Evolutionary conservation across 2,888 invertebrate genomes (phyloP).

Genomic region (Coenonympha glycerion): DNA sequence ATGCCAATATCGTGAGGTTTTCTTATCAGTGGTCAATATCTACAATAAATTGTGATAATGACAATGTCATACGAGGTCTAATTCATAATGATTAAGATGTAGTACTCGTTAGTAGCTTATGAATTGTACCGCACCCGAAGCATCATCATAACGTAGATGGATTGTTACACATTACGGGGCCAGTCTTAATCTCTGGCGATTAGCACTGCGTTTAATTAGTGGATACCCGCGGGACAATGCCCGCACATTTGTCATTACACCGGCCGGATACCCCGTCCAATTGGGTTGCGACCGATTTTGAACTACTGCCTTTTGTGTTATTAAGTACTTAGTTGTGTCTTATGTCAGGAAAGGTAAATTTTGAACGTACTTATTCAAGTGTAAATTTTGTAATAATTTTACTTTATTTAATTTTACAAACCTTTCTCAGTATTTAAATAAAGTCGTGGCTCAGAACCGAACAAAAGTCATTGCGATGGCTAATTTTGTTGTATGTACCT

Average conservation of each 20-base stretch:
- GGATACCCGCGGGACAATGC: slow-evolving; percentile 54
- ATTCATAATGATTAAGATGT: no score
- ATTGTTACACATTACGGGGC: slow-evolving; percentile 61
- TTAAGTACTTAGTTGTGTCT: background rate
- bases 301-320: background rate
- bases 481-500: no score
- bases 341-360: background rate
- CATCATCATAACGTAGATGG: slow-evolving; percentile 63
- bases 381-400: no score
- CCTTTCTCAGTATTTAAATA: no score
- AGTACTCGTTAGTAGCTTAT: slow-evolving; percentile 28
- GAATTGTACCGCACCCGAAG: slow-evolving; percentile 36
- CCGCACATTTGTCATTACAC: slow-evolving; percentile 46
- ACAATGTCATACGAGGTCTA: no score
- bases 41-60: no score
- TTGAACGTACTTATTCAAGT: no score
- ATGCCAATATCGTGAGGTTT: no score
- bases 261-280: slow-evolving; percentile 23
- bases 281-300: slow-evolving; percentile 14
- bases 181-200: slow-evolving; percentile 68
- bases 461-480: no score
- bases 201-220: slow-evolving; percentile 65
- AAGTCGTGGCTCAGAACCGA: no score
- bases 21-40: no score
- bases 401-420: no score